A percentile compares a stretch with the other conserved stretches of the same genome.
These are phyloP conservation scores for Eubasilissa splendida DNA, from an alignment of 2,888 invertebrate species.

Conservation along the genomic window DNA sequence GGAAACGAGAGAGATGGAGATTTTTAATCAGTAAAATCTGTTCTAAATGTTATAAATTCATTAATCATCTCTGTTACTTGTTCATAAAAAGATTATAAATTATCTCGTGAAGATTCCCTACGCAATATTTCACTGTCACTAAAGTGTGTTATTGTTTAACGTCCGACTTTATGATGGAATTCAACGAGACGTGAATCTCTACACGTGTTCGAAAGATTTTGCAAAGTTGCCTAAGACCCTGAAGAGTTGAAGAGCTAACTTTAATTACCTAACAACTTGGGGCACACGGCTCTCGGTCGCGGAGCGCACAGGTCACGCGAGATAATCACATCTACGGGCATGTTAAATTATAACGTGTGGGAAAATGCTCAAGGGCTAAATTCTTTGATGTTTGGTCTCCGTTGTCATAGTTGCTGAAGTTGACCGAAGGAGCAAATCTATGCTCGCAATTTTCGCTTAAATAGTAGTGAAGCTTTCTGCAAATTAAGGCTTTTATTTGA, in stretches of 20 bases:
- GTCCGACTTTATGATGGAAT: slow-evolving; percentile 12
- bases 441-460: too few species aligned
- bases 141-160: slow-evolving; percentile 16
- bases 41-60: slow-evolving; percentile 10
- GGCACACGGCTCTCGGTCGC: neutral
- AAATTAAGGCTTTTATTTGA: too few species aligned
- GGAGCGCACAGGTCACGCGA: neutral
- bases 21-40: neutral
- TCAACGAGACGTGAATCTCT: neutral
- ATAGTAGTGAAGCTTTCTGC: too few species aligned
- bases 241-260: neutral
- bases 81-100: slow-evolving; percentile 36
- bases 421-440: too few species aligned
- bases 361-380: neutral
- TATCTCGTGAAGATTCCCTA: neutral
- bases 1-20: neutral
- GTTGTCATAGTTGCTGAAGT: too few species aligned
- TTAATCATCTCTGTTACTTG: slow-evolving; percentile 32
- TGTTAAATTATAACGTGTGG: neutral
- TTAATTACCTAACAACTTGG: slow-evolving; percentile 18
- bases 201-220: neutral
- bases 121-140: slow-evolving; percentile 21
- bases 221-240: too few species aligned
- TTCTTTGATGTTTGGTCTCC: neutral
- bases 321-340: slow-evolving; percentile 1